A percentile compares a stretch with the other conserved stretches of the same genome.
phyloP scores from a whole-genome alignment of 1,140 invertebrate genomes.

The Magallana angulata region DNA sequence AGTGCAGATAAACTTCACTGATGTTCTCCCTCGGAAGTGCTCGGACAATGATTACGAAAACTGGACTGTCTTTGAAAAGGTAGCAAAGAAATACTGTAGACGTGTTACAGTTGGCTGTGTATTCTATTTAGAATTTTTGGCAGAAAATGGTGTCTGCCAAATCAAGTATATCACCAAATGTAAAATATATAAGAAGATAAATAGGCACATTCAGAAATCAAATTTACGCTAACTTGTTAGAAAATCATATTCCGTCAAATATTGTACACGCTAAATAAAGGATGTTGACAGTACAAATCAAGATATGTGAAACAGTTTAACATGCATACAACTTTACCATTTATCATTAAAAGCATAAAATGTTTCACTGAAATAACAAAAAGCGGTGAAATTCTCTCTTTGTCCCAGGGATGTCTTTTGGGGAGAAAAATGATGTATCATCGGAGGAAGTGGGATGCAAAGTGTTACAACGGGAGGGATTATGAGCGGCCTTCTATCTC shows the following conservation, averaged over 20 bases:
- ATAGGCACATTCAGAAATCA: too few relatives aligned
- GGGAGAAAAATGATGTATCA: constrained; percentile 88
- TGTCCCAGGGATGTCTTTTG: constrained; percentile 83
- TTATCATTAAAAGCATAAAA: neutral
- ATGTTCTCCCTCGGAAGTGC: constrained; percentile 82
- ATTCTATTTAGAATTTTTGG: too few relatives aligned
- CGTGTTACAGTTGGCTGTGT: too few relatives aligned
- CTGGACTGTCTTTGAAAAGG: constrained; percentile 68
- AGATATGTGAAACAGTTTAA: too few relatives aligned
- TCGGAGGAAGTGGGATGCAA: constrained; percentile 85
- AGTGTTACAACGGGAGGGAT: constrained; percentile 89
- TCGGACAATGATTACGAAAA: constrained; percentile 58
- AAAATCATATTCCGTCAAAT: too few relatives aligned
- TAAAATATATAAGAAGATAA: too few relatives aligned
- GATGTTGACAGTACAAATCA: too few relatives aligned
- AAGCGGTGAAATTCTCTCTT: neutral
- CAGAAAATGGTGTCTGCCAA: too few relatives aligned
- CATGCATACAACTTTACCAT: too few relatives aligned
- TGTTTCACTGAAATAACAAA: neutral
- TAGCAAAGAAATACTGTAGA: neutral
- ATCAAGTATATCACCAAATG: too few relatives aligned
- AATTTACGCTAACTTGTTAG: too few relatives aligned
- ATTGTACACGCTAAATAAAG: too few relatives aligned
- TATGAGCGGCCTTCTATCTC: constrained; percentile 86
- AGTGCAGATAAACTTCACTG: constrained; percentile 87